phyloP scores from a whole-genome alignment of 2,888 invertebrate species.

The Latrodectus elegans region DNA sequence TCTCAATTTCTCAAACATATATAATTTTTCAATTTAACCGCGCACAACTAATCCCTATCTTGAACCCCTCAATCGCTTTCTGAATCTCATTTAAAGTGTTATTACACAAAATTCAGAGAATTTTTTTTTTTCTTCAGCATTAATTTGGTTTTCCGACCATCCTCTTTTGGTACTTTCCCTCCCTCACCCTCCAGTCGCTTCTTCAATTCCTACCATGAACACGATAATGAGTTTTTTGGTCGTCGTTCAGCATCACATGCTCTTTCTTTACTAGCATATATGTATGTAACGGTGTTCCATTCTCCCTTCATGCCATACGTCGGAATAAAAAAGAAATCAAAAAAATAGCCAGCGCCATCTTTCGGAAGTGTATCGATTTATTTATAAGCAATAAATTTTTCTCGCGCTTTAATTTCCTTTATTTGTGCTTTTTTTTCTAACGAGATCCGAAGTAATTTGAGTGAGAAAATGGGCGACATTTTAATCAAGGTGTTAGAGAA shows the following conservation, averaged over 20 bases:
- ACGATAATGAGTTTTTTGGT: constrained; percentile 62
- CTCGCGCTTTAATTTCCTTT: constrained; percentile 68
- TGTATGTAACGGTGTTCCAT: neutral
- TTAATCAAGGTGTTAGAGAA: constrained; percentile 60
- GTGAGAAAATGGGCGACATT: constrained; percentile 65
- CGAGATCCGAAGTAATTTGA: constrained; percentile 63
- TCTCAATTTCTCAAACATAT: neutral
- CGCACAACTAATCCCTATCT: neutral
- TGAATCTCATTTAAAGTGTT: constrained; percentile 60
- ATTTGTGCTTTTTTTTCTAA: constrained; percentile 50
- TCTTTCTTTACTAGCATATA: constrained; percentile 31
- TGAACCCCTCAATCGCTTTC: constrained; percentile 1
- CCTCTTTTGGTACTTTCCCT: neutral
- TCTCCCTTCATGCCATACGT: constrained; percentile 8
- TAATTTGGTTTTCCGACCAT: constrained; percentile 39
- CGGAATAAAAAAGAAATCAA: neutral
- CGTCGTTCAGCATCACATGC: constrained; percentile 7
- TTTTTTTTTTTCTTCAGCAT: constrained; percentile 25
- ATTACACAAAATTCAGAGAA: constrained; percentile 45
- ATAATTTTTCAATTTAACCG: constrained; percentile 6
- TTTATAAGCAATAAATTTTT: constrained; percentile 69
- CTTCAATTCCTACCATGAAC: constrained; percentile 45
- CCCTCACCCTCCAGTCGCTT: neutral
- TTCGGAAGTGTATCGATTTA: constrained; percentile 59
- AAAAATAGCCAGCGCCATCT: constrained; percentile 62